Evolutionary conservation across 2,113 vertebrate species (phyloP), one percentile per base, ranked within the genome.

Genomic region (Oncorhynchus tshawytscha): DNA sequence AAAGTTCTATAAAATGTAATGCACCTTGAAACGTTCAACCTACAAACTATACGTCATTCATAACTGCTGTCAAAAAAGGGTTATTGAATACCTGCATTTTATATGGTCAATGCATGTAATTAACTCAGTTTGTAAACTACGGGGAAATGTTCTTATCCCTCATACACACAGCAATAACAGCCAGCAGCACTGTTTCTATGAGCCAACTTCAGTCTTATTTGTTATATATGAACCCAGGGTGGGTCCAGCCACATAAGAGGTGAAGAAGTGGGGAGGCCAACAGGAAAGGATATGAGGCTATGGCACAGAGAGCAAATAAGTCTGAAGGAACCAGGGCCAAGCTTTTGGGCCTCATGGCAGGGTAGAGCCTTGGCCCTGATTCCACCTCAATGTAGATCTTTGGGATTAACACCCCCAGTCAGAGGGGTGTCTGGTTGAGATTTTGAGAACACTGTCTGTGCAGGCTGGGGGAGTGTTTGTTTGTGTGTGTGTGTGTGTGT

Each of bases 401-500:
- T 78, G 77, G 82, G 87, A 89, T 89, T 88, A 88, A 81, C 78
- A 72, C 62, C 5, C 22, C 76, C 80, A 82, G 79, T 81, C 78
- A 72, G 71, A 65, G 77, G 78, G 68, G 73, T 77, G 82, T 74
- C 85, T 78, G 82, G 82, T 80, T 76, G 3, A 82, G 80, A 84
- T 84, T 71, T 67, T 39, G 62, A 59, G 22, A 74, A 67, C 72
- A 72, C 69, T 60, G 66, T 77, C 66, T 73, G 64, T 74, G 67
- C 71, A 60, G 62, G 68, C 59, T 64, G 29, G 75, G 62, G 57
- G 73, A 22, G 65, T 66, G 64, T 66, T n/a, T 66, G 25, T 29
- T 12, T 29, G 64, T 83, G 85, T 62, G 59, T 31, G 29, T 31
- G 29, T 31, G 29, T 31, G 6, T 24, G 62, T 65, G 62, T 65